These are phyloP conservation scores for Drosophila pachea DNA, from an alignment of 1,140 invertebrate genomes.

Conservation along the genomic window DNA sequence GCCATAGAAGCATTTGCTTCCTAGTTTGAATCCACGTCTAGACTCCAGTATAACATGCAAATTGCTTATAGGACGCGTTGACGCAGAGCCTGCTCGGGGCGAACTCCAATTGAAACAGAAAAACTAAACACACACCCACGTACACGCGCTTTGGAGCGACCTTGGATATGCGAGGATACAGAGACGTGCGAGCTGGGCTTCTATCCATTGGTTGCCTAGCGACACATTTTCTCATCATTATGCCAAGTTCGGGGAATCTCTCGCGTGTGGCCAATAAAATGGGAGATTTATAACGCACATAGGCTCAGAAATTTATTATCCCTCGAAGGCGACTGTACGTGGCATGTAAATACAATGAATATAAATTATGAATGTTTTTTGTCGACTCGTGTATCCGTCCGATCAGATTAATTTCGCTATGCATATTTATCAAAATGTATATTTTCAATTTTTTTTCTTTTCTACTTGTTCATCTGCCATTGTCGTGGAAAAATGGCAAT, in stretches of 20 bases:
- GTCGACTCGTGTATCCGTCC: conserved; percentile 3
- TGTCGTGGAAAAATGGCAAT: conserved; percentile 29
- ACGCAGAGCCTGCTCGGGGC: conserved; percentile 6
- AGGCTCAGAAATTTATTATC: conserved; percentile 28
- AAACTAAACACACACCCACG: neutral
- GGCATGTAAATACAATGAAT: conserved; percentile 30
- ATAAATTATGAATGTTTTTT: conserved; percentile 39
- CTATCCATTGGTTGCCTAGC: conserved; percentile 22
- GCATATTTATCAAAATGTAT: conserved; percentile 8
- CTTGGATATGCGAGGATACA: conserved; percentile 18
- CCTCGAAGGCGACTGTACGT: conserved; percentile 17
- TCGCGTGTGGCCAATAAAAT: conserved; percentile 45
- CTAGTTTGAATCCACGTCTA: conserved; percentile 8
- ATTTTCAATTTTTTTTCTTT: neutral
- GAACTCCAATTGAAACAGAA: conserved; percentile 21
- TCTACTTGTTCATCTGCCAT: conserved; percentile 26
- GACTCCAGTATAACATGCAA: conserved; percentile 38
- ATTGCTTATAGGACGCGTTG: conserved; percentile 57
- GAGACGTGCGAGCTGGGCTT: neutral
- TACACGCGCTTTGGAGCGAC: conserved; percentile 8
- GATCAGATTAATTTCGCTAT: conserved; percentile 46
- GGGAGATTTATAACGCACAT: conserved; percentile 44
- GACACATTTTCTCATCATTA: conserved; percentile 35
- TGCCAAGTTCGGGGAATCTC: conserved; percentile 8
- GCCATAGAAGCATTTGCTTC: neutral